phyloP scores from a whole-genome alignment of 2,113 vertebrate species.

The Malaclemys terrapin region DNA sequence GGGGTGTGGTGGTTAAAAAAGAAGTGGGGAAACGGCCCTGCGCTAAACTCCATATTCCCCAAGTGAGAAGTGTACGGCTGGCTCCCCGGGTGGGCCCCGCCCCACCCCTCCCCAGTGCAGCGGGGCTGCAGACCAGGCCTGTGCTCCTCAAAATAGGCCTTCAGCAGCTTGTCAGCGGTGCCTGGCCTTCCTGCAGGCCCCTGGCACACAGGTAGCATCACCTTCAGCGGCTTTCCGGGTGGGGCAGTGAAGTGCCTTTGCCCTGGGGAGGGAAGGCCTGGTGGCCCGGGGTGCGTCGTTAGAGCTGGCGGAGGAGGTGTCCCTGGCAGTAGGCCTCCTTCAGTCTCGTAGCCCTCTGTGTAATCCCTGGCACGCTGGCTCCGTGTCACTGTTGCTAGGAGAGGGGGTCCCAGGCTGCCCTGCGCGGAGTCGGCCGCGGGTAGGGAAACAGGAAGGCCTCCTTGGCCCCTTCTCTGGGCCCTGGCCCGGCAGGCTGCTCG shows the following conservation, averaged over 20 bases:
- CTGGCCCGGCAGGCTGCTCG: rapidly evolving
- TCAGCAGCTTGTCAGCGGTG: neutral
- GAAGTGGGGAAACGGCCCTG: neutral
- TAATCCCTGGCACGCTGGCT: neutral
- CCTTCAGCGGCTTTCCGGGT: neutral
- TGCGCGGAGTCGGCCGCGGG: no score
- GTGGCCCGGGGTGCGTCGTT: neutral
- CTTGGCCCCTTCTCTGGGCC: no score
- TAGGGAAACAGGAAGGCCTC: neutral
- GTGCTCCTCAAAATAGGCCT: neutral
- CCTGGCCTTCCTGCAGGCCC: neutral
- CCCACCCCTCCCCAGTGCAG: no score
- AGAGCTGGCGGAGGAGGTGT: no score
- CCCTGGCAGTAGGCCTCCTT: neutral
- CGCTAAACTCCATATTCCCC: neutral
- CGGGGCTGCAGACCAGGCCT: no score
- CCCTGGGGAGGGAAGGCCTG: neutral
- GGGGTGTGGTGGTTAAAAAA: neutral
- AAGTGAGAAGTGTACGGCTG: neutral
- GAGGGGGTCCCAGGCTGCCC: neutral
- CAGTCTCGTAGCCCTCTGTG: neutral
- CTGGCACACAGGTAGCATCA: no score
- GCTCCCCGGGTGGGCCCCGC: no score
- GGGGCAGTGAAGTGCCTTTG: neutral
- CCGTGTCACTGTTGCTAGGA: neutral